Evolutionary conservation across 37 sponge, comb jelly and placozoan genomes (phyloP), one percentile per base, ranked within the genome.

Genomic region (Haliclona indistincta): DNA sequence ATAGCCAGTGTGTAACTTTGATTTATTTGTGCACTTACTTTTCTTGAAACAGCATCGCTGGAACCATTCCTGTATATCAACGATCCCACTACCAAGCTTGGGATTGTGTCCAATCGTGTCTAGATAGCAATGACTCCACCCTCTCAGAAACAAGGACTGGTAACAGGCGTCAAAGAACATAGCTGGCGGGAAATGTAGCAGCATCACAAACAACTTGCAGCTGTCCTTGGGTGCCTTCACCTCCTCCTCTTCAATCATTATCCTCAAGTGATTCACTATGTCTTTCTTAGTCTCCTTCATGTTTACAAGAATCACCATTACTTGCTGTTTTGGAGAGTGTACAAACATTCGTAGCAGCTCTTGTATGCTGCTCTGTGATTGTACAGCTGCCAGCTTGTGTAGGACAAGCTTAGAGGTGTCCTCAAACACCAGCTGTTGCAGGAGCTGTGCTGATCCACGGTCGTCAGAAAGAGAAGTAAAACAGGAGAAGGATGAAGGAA

Each of bases 61-160:
- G 61, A 86, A 86, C 86, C 86, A 86, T 34, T 78, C 79, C 61
- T 56, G 32, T 22, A 86, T 79, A 32, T 86, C 80, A 22, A 86
- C 41, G 22, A 71, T 80, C 1, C 80, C 68, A 37, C 0, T 32
- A 58, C n/a, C 6, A n/a, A 20, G 23, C 0, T 10, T 73, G 20
- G 85, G 29, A 38, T 73, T 85, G 79, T 79, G 81, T 6, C 80
- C 71, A 67, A 85, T 77, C 7, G 86, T 68, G 56, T 95, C 96
- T 30, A 91, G 76, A 67, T 91, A 95, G 26, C 42, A 71, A 54
- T 89, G 88, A 38, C 89, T 86, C 96, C 96, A 95, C 10, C 96
- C 92, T 58, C 85, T 63, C 70, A 95, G 89, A 76, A 95, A 95
- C 33, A 82, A 64, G 28, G 92, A 74, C 2, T 92, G 96, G 62